Conservation (phyloP, 2,113 vertebrate species). For the Glaucomys volans region DNA sequence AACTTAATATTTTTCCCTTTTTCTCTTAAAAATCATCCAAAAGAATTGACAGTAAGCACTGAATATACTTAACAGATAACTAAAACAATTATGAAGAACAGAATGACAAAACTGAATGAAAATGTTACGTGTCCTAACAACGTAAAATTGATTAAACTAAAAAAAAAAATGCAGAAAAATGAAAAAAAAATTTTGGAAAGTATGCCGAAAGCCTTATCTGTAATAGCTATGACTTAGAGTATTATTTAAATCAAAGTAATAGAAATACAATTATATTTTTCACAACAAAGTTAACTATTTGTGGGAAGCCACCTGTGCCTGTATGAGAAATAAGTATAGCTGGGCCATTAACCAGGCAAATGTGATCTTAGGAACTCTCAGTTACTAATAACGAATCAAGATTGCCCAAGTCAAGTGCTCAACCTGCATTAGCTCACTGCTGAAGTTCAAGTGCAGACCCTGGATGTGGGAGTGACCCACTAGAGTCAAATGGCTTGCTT, state of each 20-base stretch:
- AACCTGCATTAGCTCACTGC: too few relatives aligned
- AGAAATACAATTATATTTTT: constrained; percentile 43
- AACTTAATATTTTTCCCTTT: constrained; percentile 60
- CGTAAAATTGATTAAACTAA: constrained; percentile 33
- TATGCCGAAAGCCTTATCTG: background rate
- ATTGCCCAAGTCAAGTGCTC: too few relatives aligned
- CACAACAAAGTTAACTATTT: constrained; percentile 18
- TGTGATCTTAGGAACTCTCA: too few relatives aligned
- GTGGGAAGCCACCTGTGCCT: too few relatives aligned
- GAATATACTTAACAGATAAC: constrained; percentile 55
- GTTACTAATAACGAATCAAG: too few relatives aligned
- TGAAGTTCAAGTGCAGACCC: too few relatives aligned
- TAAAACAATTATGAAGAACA: constrained; percentile 49
- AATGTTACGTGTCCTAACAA: constrained; percentile 42
- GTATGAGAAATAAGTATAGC: too few relatives aligned
- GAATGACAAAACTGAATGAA: constrained; percentile 56
- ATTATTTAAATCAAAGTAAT: background rate
- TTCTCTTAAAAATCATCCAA: constrained; percentile 63
- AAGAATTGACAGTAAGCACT: constrained; percentile 64
- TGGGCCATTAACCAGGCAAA: too few relatives aligned
- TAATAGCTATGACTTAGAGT: background rate
- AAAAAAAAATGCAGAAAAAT: background rate
- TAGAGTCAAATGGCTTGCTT: too few relatives aligned
- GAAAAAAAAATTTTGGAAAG: background rate
- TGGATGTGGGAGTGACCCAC: too few relatives aligned